These are phyloP conservation scores for Dendrolimus houi DNA, from an alignment of 2,888 invertebrate genomes.

Conservation along the genomic window DNA sequence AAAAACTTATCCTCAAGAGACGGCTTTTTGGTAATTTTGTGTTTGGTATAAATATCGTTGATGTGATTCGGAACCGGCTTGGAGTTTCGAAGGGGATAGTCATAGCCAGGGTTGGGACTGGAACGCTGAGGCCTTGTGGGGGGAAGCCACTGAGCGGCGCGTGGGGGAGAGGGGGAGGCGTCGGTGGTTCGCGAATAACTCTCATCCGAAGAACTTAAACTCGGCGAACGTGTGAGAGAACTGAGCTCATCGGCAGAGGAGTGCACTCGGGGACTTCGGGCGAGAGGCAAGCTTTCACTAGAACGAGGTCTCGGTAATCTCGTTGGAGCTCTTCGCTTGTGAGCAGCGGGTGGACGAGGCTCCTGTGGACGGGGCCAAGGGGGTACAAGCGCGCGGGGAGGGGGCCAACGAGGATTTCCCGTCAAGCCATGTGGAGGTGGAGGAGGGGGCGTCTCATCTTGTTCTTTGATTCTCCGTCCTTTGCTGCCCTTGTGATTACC, in stretches of 20 bases:
- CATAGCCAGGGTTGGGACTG: conserved; percentile 70
- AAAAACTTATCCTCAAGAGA: conserved; percentile 58
- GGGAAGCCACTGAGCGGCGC: conserved; percentile 72
- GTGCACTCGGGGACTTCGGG: conserved; percentile 78
- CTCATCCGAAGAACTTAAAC: conserved; percentile 90
- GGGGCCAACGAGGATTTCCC: conserved; percentile 60
- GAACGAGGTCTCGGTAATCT: conserved; percentile 80
- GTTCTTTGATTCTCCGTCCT: conserved; percentile 56
- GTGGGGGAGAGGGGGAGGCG: conserved; percentile 78
- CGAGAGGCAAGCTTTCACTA: conserved; percentile 79
- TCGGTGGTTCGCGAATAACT: conserved; percentile 89
- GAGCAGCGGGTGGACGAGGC: conserved; percentile 48
- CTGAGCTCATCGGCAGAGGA: conserved; percentile 90
- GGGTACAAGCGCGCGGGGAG: conserved; percentile 72
- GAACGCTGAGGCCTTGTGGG: conserved; percentile 61
- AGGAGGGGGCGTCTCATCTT: conserved; percentile 73
- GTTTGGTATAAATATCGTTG: conserved; percentile 59
- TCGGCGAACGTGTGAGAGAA: conserved; percentile 87
- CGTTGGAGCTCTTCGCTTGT: conserved; percentile 54
- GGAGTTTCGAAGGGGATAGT: conserved; percentile 73
- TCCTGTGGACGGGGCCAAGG: conserved; percentile 79
- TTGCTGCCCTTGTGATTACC: conserved; percentile 67
- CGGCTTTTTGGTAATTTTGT: conserved; percentile 54
- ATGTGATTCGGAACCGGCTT: conserved; percentile 53
- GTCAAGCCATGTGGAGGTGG: conserved; percentile 74